phyloP scores from a whole-genome alignment of 1,140 invertebrate species.

The Mycetomoellerius zeteki region DNA sequence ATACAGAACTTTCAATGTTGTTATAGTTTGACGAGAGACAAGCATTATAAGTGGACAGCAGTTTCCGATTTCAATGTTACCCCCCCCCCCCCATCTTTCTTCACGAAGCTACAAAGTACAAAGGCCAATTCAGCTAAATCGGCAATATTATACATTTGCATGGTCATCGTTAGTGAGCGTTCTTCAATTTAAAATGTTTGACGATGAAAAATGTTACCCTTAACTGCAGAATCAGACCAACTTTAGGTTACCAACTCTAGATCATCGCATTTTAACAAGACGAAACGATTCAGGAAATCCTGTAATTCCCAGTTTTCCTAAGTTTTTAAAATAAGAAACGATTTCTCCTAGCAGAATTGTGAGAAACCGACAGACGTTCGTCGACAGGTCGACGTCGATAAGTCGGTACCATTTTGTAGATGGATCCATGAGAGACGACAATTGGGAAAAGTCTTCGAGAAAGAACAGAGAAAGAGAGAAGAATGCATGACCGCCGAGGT shows the following conservation, averaged over 20 bases:
- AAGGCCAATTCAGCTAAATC: not conserved
- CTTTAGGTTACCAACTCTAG: not conserved
- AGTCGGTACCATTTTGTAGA: conserved; percentile 63
- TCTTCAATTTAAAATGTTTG: conserved; percentile 1
- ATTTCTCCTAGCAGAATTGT: not conserved
- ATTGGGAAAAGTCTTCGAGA: not conserved
- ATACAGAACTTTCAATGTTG: conserved; percentile 30
- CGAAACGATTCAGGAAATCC: not conserved
- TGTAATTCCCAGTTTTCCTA: not conserved
- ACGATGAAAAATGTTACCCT: conserved; percentile 19
- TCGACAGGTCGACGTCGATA: conserved; percentile 65
- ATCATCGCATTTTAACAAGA: not conserved
- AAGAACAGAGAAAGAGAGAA: not conserved
- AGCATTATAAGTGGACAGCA: not conserved
- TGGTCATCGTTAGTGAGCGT: not conserved
- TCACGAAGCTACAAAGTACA: not conserved
- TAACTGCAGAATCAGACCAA: not conserved
- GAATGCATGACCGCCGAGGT: conserved; percentile 49
- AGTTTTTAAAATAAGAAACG: conserved; percentile 46
- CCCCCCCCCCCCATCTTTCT: conserved; percentile 7
- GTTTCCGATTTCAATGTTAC: conserved; percentile 26
- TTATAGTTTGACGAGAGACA: conserved; percentile 17
- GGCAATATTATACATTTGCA: conserved; percentile 23
- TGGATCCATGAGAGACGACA: conserved; percentile 44
- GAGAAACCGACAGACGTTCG: conserved; percentile 43